Evolutionary conservation across 2,888 invertebrate species (phyloP), one percentile per base, ranked within the genome.

Genomic region (Tinea pellionella): DNA sequence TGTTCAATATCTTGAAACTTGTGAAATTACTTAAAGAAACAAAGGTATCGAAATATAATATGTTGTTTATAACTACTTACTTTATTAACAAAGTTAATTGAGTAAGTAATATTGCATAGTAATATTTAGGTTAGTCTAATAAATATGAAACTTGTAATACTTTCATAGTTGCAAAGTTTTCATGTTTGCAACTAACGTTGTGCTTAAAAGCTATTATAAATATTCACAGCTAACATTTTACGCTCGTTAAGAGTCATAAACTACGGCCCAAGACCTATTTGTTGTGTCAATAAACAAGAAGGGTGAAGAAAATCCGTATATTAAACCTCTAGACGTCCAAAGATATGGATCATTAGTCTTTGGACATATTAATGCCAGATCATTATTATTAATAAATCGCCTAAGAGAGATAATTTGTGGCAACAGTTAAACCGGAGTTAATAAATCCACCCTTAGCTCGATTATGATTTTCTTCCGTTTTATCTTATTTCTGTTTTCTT

Each of bases 311-410:
- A 57, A 57, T 57, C 32, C 57, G 57, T 57, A 57, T 32, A 32
- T 32, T 57, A 57, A 57, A 57, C 32, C 57, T 57, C 57, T n/a
- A 57, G 57, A 15, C 57, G 57, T 57, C 65, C 62, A 64, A 65
- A 70, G 70, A 71, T 68, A 72, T 67, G 69, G 68, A 64, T 71
- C 74, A 77, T 76, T 77, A 74, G 69, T 65, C 65, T 65, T 66
- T 65, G 70, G 68, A 73, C 70, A 63, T 73, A 77, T 77, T 75
- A 78, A 75, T 77, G 73, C 68, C 65, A 67, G 65, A 69, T 72
- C 74, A 73, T 74, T 75, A 74, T 74, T 78, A 77, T 73, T 76
- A 78, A 78, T 78, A 76, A 70, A 77, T 75, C 74, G 72, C 65
- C 65, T 68, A 65, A 67, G 67, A 69, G 66, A 70, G 68, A 72